Base-by-base conservation (phyloP, 2,797 vertebrate genomes). In the Hoplostethus mediterraneus region DNA sequence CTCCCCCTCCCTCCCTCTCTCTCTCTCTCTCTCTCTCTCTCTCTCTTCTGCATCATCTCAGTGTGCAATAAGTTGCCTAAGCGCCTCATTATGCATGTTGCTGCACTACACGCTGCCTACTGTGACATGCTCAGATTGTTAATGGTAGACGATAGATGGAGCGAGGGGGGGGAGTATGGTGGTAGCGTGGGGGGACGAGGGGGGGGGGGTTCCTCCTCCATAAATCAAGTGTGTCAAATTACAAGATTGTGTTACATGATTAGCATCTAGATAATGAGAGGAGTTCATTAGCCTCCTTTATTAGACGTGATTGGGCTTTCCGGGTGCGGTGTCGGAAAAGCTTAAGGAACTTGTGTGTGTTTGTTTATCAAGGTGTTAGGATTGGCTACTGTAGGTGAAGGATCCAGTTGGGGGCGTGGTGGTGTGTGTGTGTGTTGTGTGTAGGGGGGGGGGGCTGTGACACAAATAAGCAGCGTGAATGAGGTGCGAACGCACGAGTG, bases 171-270 rank as follows among this genome's bases (percentile, higher is more conserved):
- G 75, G 71, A 25, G 66, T 62, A 71, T 70, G 56, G 53, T 16
- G 58, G 65, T 79, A 11, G 31, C 1, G 14, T 28, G 33, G 45
- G 5, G 40, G 12, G 6, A 12, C 1, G 25, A 51, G 62, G n/a
- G 12, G 63, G 3, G 51, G 25, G 59, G 21, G 72, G 57, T 14
- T 67, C 72, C 51, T 80, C 61, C 69, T 73, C 65, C 58, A 80
- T 81, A 91, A 89, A 92, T 92, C 86, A 93, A 92, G 81, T 89
- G 86, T 91, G 87, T 91, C 87, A 83, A 91, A 93, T 93, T 89
- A 91, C 86, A 84, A 90, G 85, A 89, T 84, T 90, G 87, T 89
- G 89, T 90, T 88, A 82, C 82, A 86, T 88, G 91, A 92, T 92
- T 91, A 91, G 73, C 77, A 88, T 90, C 79, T 81, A 75, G 86